phyloP scores from a whole-genome alignment of 2,888 invertebrate genomes.

The Xylocampa areola region DNA sequence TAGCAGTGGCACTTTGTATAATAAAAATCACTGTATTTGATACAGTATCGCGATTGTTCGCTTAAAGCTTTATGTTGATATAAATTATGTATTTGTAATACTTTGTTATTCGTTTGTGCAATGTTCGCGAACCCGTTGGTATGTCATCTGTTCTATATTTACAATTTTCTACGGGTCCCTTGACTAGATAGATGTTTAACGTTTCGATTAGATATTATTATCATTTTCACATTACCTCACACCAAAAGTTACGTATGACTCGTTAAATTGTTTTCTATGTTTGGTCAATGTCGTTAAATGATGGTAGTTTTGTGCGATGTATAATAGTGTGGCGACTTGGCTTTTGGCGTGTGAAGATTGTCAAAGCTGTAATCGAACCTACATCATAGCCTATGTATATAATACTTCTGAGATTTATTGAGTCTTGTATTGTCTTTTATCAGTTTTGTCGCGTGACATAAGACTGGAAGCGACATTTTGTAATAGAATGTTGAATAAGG shows the following conservation, averaged over 20 bases:
- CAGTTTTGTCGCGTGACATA: constrained; percentile 8
- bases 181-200: constrained; percentile 78
- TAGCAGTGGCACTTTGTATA: constrained; percentile 81
- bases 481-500: constrained; percentile 16
- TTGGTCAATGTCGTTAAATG: constrained; percentile 26
- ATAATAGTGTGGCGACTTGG: constrained; percentile 27
- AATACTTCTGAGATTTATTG: constrained; percentile 22
- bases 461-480: constrained; percentile 19
- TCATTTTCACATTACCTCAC: constrained; percentile 53
- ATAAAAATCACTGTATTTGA: constrained; percentile 79
- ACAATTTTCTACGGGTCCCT: constrained; percentile 68
- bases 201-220: constrained; percentile 43
- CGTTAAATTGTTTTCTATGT: constrained; percentile 27
- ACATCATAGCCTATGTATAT: constrained; percentile 2
- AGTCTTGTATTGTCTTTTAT: constrained; percentile 34
- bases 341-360: constrained; percentile 43
- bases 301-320: constrained; percentile 47
- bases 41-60: constrained; percentile 81
- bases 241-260: constrained; percentile 56
- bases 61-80: constrained; percentile 86
- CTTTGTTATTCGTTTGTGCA: constrained; percentile 79
- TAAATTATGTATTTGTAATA: constrained; percentile 86
- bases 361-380: constrained; percentile 50
- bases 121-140: constrained; percentile 68
- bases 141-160: constrained; percentile 66